Conservation (phyloP, 2,797 vertebrate species). For the Margarornis squamiger region DNA sequence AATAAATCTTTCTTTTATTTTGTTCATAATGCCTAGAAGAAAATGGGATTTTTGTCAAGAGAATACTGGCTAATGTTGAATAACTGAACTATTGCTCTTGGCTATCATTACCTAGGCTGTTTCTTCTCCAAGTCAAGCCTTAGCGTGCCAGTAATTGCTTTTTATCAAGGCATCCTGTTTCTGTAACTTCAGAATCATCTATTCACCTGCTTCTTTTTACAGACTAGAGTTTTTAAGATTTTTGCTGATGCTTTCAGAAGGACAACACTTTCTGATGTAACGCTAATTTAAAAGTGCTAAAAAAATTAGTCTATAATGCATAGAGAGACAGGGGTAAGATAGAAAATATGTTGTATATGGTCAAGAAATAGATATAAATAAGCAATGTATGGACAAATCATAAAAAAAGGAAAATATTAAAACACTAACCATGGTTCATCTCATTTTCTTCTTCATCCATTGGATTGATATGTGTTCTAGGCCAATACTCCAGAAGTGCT, state of each 20-base stretch:
- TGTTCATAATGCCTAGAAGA: neutral
- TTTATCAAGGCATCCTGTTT: neutral
- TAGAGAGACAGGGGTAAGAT: neutral
- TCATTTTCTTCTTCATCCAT: slow-evolving; percentile 98
- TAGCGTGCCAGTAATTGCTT: neutral
- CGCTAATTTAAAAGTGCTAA: neutral
- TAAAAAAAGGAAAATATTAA: neutral
- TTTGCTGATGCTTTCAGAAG: neutral
- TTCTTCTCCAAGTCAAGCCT: neutral
- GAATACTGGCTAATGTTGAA: neutral
- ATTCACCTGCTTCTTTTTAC: neutral
- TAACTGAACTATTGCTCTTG: neutral
- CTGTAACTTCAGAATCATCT: neutral
- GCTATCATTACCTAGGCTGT: neutral
- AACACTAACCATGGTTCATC: slow-evolving; percentile 89
- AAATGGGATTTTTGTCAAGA: neutral
- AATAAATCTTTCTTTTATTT: neutral
- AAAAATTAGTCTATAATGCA: neutral
- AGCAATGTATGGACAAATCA: neutral
- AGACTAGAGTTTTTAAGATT: neutral
- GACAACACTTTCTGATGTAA: neutral
- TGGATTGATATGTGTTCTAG: slow-evolving; percentile 94
- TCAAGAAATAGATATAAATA: neutral
- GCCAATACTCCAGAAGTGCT: slow-evolving; percentile 97
- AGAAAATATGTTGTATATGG: neutral